Conservation (phyloP, 2,797 vertebrate genomes). For the Lepus townsendii region DNA sequence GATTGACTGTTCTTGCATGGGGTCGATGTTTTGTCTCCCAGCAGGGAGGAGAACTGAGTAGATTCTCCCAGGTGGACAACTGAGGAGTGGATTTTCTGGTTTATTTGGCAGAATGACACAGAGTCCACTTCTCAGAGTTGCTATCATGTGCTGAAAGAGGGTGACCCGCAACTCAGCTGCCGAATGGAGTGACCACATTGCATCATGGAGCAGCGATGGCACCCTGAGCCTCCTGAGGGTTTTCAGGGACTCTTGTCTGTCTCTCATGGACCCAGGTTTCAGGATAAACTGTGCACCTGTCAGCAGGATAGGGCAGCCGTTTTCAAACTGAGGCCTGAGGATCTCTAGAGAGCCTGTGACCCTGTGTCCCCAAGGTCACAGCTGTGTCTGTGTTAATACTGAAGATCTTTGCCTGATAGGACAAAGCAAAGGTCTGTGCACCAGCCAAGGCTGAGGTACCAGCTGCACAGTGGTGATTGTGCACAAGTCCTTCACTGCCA, state of each 20-base stretch:
- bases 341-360: background rate
- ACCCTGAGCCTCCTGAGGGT: background rate
- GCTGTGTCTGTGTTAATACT: background rate
- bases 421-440: background rate
- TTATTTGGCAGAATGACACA: background rate
- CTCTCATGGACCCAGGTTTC: background rate
- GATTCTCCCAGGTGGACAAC: background rate
- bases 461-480: rapidly evolving
- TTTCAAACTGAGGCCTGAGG: background rate
- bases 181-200: background rate
- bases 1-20: background rate
- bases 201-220: too few species aligned
- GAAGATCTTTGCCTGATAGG: background rate
- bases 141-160: background rate
- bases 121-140: too few species aligned
- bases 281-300: background rate
- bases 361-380: background rate
- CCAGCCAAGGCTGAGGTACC: background rate
- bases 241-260: background rate
- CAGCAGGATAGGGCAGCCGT: background rate
- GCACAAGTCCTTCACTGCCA: background rate
- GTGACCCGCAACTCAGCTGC: background rate
- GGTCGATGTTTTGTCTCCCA: background rate
- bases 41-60: background rate
- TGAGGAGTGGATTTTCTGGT: background rate